These are phyloP conservation scores for Thecocarcelia acutangulata DNA, from an alignment of 2,888 invertebrate species.

Conservation along the genomic window DNA sequence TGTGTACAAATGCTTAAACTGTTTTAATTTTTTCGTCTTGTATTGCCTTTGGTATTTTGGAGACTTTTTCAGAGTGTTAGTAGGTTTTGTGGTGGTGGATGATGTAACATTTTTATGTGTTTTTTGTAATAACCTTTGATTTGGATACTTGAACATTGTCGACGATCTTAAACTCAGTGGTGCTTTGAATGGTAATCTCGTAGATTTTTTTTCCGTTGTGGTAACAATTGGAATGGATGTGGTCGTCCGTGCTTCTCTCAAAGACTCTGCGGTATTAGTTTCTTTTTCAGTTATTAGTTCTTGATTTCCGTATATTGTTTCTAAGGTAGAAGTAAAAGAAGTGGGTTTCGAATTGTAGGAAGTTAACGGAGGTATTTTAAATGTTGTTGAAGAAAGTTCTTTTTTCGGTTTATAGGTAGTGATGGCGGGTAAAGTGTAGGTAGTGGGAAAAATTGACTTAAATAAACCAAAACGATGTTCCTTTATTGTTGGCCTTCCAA, in stretches of 20 bases:
- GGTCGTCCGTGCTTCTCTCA: constrained; percentile 2
- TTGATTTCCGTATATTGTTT: background rate
- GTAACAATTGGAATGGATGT: constrained; percentile 35
- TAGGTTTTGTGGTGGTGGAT: constrained; percentile 35
- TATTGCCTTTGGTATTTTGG: constrained; percentile 61
- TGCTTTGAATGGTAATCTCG: constrained; percentile 35
- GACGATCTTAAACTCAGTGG: constrained; percentile 4
- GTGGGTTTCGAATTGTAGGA: constrained; percentile 35
- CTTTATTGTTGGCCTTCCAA: constrained; percentile 49
- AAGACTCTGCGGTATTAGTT: background rate
- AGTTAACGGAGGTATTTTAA: background rate
- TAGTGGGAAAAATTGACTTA: constrained; percentile 21
- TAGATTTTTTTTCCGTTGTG: constrained; percentile 46
- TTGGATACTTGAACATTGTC: constrained; percentile 44
- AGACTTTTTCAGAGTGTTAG: constrained; percentile 40
- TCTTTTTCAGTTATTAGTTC: constrained; percentile 5
- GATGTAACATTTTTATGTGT: constrained; percentile 35
- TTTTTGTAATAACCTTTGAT: constrained; percentile 45
- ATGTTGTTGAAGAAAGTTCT: constrained; percentile 23
- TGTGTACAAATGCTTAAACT: constrained; percentile 54
- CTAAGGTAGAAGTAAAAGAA: constrained; percentile 12
- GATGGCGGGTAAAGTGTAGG: constrained; percentile 21
- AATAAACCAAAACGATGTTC: constrained; percentile 47
- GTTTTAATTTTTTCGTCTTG: constrained; percentile 58
- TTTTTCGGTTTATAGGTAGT: constrained; percentile 54